Conservation (phyloP, 1,140 invertebrate species). For the Steinernema feltiae region DNA sequence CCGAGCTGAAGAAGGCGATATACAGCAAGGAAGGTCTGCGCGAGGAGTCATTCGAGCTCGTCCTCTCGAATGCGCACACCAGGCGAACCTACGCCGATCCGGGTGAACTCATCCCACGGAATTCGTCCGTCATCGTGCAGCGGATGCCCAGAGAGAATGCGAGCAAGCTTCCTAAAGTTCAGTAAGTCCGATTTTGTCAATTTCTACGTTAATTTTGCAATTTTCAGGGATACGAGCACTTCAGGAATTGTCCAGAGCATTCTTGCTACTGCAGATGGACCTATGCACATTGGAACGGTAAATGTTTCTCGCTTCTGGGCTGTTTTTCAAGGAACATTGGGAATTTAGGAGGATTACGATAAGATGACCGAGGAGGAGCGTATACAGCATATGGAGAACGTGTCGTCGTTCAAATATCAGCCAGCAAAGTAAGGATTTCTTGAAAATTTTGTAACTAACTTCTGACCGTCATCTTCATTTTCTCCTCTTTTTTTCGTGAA, state of each 20-base stretch:
- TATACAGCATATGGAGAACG: slow-evolving; percentile 90
- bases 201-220: neutral
- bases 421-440: slow-evolving; percentile 90
- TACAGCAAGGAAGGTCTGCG: slow-evolving; percentile 82
- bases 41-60: slow-evolving; percentile 86
- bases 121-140: slow-evolving; percentile 89
- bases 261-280: neutral
- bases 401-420: slow-evolving; percentile 91
- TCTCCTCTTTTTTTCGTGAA: too few relatives aligned
- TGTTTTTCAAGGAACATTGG: too few relatives aligned
- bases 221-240: slow-evolving; percentile 45
- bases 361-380: slow-evolving; percentile 90
- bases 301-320: too few relatives aligned
- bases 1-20: slow-evolving; percentile 86
- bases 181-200: slow-evolving; percentile 50
- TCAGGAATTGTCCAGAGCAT: slow-evolving; percentile 39
- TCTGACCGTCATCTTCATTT: too few relatives aligned
- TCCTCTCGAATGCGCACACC: slow-evolving; percentile 92
- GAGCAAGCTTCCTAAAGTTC: slow-evolving; percentile 59
- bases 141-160: slow-evolving; percentile 72
- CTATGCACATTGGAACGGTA: slow-evolving; percentile 38
- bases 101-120: slow-evolving; percentile 86
- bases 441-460: too few relatives aligned
- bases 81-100: slow-evolving; percentile 66
- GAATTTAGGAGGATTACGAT: slow-evolving; percentile 73